phyloP scores from a whole-genome alignment of 2,797 vertebrate genomes.

The Leptodactylus fallax region DNA sequence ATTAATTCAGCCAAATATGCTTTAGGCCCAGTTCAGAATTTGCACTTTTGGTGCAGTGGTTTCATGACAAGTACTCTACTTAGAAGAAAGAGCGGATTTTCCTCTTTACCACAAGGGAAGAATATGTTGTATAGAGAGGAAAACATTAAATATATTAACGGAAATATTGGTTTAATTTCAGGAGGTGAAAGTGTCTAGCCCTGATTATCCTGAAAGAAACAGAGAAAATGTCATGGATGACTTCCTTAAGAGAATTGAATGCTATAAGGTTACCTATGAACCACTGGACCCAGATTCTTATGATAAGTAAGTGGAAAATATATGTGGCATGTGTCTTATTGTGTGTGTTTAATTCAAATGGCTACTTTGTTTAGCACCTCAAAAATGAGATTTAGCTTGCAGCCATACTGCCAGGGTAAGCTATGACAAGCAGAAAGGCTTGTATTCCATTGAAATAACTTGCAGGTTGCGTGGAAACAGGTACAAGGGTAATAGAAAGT shows the following conservation, averaged over 20 bases:
- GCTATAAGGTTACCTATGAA: slow-evolving; percentile 96
- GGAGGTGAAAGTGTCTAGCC: slow-evolving; percentile 98
- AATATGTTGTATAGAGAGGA: neutral
- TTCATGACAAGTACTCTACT: too few relatives aligned
- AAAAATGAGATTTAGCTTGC: neutral
- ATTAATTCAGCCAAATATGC: too few relatives aligned
- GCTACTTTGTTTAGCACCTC: neutral
- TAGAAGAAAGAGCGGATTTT: too few relatives aligned
- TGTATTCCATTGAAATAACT: neutral
- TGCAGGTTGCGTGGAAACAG: neutral
- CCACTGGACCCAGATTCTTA: slow-evolving; percentile 89
- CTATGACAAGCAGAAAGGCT: neutral
- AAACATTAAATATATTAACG: neutral
- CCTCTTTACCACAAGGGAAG: neutral
- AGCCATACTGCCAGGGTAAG: neutral
- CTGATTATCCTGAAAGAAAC: slow-evolving; percentile 93
- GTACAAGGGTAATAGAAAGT: slow-evolving; percentile 24
- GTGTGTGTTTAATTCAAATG: too few relatives aligned
- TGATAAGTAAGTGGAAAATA: slow-evolving; percentile 85
- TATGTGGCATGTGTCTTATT: neutral
- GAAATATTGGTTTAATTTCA: slow-evolving; percentile 65
- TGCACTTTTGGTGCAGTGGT: too few relatives aligned
- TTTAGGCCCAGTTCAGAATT: too few relatives aligned
- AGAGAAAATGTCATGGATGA: slow-evolving; percentile 96
- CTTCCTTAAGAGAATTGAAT: slow-evolving; percentile 96